Base-by-base conservation (phyloP, 1,140 invertebrate genomes). In the Panagrolaimus sp. region DNA sequence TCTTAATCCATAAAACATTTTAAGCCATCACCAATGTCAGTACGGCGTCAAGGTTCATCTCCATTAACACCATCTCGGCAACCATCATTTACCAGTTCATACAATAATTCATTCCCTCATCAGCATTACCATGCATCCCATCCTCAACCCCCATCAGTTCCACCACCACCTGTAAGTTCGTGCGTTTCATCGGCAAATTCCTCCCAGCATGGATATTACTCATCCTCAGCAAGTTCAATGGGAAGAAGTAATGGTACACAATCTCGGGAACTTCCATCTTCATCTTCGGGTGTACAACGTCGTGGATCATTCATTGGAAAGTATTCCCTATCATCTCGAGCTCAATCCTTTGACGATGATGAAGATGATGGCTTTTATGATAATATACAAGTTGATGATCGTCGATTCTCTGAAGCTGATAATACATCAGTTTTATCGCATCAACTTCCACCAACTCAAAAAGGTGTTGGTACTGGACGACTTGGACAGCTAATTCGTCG, bases 301-400 rank as follows among this genome's bases (percentile, higher is more conserved):
- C 63, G 38, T 4, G 38, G 44, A 9, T 46, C 63, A 14, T 64
- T 64, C 20, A 42, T 31, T 13, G 31, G 43, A 45, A 67, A 45
- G 25, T 25, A 68, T 23, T 25, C 23, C 72, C 20, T 57, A 20
- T 57, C 51, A 13, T 57, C 27, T 68, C 72, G n/a, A 48, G 69
- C 51, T 57, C 44, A 16, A 57, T 68, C 20, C 47, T 75, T 25
- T 13, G 51, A 57, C n/a, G 51, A 57, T 57, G 75, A 77, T 44
- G 78, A 74, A 11, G 79, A 79, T 51, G 80, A 74, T 25, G 80
- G 70, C 20, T 74, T 80, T 67, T 80, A 80, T 67, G 78, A 80
- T 51, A 80, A 80, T 66, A 74, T 80, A 46, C 70, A 66, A 16
- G 63, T 75, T 63, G 70, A 47, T 67, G 69, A 13, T 71, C 38